Evolutionary conservation across 92 coral and sea anemone species (phyloP).

Genomic region (Paramuricea clavata): DNA sequence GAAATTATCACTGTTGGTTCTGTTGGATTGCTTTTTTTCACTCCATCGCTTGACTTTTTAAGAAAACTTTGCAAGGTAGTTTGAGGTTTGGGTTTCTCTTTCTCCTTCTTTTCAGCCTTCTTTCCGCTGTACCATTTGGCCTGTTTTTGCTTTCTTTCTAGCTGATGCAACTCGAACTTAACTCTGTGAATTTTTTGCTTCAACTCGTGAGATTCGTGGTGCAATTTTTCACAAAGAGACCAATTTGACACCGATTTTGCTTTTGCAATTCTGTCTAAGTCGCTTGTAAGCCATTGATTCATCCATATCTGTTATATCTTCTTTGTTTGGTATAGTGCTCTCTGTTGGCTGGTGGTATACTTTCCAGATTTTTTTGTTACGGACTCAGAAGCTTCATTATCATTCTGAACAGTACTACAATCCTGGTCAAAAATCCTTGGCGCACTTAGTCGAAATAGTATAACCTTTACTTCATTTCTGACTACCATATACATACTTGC

Average conservation of each 20-base stretch:
- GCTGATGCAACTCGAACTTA: constrained; percentile 24
- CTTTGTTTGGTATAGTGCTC: neutral
- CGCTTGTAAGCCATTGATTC: neutral
- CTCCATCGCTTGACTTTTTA: neutral
- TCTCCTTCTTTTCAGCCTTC: constrained; percentile 7
- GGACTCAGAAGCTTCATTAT: neutral
- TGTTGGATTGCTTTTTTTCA: neutral
- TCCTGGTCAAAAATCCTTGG: too few species aligned
- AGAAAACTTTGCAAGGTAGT: neutral
- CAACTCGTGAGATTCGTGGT: constrained; percentile 8
- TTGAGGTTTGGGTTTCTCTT: constrained; percentile 5
- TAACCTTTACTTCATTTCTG: too few species aligned
- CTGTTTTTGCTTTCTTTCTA: constrained; percentile 21
- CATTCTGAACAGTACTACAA: constrained; percentile 5
- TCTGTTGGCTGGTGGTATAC: neutral
- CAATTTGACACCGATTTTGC: constrained; percentile 29
- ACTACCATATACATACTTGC: too few species aligned
- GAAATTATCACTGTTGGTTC: neutral
- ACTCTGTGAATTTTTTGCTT: constrained; percentile 21
- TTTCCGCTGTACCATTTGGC: constrained; percentile 2
- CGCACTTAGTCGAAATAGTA: too few species aligned
- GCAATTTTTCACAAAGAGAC: constrained; percentile 12
- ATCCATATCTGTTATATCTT: constrained; percentile 21
- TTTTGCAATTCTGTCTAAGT: constrained; percentile 22
- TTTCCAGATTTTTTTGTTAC: neutral